Evolutionary conservation across 1,140 invertebrate species (phyloP).

Genomic region (Apis mellifera): Amel_HAv3.1 CM009943.2:9499501-9500000

Average conservation of each 20-base stretch:
- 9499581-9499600: background rate
- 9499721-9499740: background rate
- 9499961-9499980: slow-evolving; percentile 36
- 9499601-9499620: background rate
- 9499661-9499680: slow-evolving; percentile 5
- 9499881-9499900: background rate
- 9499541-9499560: background rate
- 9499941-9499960: slow-evolving; percentile 35
- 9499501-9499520: slow-evolving; percentile 25
- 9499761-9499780: background rate
- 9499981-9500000: slow-evolving; percentile 30
- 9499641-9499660: background rate
- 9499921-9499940: slow-evolving; percentile 35
- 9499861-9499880: slow-evolving; percentile 42
- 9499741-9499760: background rate
- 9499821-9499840: background rate
- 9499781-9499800: background rate
- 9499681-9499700: background rate
- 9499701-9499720: background rate
- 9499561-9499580: background rate
- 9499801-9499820: background rate
- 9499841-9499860: background rate
- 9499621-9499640: background rate
- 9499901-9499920: background rate
- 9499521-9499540: slow-evolving; percentile 1